Percentiles rank a stretch among this genome's conserved stretches.
phyloP scores from a whole-genome alignment of 2,888 invertebrate species.

The Leucophenga maculata region DNA sequence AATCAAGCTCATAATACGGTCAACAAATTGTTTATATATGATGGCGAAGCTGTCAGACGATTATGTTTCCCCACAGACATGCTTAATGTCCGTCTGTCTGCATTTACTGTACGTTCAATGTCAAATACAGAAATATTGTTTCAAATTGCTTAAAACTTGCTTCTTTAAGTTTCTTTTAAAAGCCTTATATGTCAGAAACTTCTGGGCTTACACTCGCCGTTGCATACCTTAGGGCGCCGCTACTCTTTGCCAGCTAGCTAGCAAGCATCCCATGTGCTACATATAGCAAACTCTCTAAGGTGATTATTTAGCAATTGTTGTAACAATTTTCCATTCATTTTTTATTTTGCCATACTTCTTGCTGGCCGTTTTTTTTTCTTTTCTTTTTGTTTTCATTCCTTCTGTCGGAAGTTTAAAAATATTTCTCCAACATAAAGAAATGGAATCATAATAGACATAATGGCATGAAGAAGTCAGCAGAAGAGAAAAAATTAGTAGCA shows the following conservation, averaged over 20 bases:
- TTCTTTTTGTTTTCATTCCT: constrained; percentile 9
- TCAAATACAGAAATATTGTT: too few relatives aligned
- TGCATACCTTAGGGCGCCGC: neutral
- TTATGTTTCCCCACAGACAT: too few relatives aligned
- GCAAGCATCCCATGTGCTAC: neutral
- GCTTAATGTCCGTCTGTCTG: too few relatives aligned
- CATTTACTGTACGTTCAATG: too few relatives aligned
- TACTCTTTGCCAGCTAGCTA: too few relatives aligned
- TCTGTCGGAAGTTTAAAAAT: constrained; percentile 25
- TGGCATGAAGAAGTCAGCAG: constrained; percentile 1
- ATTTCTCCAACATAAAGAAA: constrained; percentile 29
- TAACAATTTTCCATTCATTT: constrained; percentile 42
- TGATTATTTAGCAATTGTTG: constrained; percentile 57
- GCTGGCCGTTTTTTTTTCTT: neutral
- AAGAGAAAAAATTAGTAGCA: neutral
- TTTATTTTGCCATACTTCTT: neutral
- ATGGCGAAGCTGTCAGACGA: too few relatives aligned
- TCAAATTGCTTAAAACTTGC: too few relatives aligned
- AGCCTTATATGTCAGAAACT: too few relatives aligned
- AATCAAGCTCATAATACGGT: too few relatives aligned
- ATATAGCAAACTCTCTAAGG: constrained; percentile 48
- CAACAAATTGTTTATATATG: too few relatives aligned
- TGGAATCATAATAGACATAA: constrained; percentile 12
- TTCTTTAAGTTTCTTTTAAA: too few relatives aligned
- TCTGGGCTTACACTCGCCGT: too few relatives aligned